Evolutionary conservation across 2,888 invertebrate species (phyloP), one percentile per base, ranked within the genome.

Genomic region (Cybosia mesomella): DNA sequence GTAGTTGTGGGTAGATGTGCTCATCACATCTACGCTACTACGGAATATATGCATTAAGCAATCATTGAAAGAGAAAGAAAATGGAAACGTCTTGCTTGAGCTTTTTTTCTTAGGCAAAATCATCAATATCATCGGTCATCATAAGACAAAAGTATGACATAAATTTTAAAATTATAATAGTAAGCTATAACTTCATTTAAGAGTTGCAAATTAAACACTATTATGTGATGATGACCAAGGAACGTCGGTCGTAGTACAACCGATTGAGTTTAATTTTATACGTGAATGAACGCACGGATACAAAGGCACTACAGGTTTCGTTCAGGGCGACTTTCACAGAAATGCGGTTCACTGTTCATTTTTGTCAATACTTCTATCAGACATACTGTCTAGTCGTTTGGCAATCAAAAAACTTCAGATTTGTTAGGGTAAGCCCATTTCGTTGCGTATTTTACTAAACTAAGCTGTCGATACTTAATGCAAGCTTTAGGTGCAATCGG

Each of bases 261-360:
- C 28, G 65, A 74, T 67, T 74, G 64, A 69, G 65, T 75, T 67
- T 67, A 72, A 66, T 70, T 74, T 70, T 39, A 57, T 67, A 76
- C 43, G 67, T 75, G 81, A 79, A 81, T 74, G 81, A 76, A 79
- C 74, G 83, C 81, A 74, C 68, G 81, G 77, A 80, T 65, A 85
- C 81, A 86, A 86, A 79, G 76, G 67, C 85, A 65, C 83, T 71
- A 81, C 81, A 73, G 82, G 81, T 71, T 67, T 62, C 74, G 36
- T 55, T 57, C 58, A 59, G 21, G 60, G 63, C 72, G 70, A 64
- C 58, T 68, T 80, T 79, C 76, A 74, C 72, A 71, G 75, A 79
- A 74, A 62, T 60, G 69, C 73, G 71, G 69, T 34, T 49, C 39
- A 55, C 55, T 80, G 76, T 75, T 80, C 74, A 71, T 78, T 74